Evolutionary conservation across 2,797 vertebrate species (phyloP).

Genomic region (Alca torda): DNA sequence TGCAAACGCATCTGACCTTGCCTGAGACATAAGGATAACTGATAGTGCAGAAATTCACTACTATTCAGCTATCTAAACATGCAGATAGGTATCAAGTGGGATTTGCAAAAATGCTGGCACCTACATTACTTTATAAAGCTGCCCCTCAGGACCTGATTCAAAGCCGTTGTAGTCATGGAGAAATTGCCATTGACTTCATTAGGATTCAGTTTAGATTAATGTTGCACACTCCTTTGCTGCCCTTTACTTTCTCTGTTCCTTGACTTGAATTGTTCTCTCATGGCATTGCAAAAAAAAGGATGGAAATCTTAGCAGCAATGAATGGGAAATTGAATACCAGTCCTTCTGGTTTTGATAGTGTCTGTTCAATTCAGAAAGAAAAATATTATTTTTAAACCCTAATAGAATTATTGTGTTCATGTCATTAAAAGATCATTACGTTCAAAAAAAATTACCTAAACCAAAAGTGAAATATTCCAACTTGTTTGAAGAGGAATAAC

Average conservation of each 20-base stretch:
- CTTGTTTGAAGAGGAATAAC: not conserved
- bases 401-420: not conserved
- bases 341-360: not conserved
- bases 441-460: not conserved
- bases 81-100: not conserved
- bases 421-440: not conserved
- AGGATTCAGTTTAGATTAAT: conserved; percentile 7
- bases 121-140: not conserved
- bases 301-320: not conserved
- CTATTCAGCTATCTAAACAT: not conserved
- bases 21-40: not conserved
- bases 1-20: not conserved
- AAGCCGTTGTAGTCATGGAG: not conserved
- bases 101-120: conserved; percentile 1
- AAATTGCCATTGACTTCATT: not conserved
- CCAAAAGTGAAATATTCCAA: not conserved
- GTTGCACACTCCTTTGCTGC: not conserved
- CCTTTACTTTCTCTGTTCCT: not conserved
- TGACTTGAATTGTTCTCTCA: not conserved
- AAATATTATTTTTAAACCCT: not conserved
- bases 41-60: not conserved
- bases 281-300: not conserved
- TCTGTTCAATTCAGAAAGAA: not conserved
- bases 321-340: not conserved
- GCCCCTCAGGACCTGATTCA: not conserved